Evolutionary conservation across 1,140 invertebrate genomes (phyloP), one percentile per base, ranked within the genome.

Genomic region (Drosophila navojoa): DNA sequence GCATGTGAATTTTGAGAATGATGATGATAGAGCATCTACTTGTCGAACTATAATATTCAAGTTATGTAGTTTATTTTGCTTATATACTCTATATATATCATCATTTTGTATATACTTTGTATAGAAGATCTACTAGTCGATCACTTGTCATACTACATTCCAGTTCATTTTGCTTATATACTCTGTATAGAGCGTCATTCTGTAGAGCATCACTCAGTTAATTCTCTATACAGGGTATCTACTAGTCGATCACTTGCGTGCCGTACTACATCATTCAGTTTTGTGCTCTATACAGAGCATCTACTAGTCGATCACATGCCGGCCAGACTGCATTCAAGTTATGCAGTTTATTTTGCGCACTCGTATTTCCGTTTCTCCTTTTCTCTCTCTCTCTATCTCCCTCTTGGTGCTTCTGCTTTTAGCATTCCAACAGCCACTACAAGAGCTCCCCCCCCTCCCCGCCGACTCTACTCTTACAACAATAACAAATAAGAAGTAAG

Each of bases 101-200:
- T n/a, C n/a, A 19, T 19, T 19, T 19, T 19, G 19, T 19, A 19
- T 19, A 19, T 19, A 2, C 19, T 19, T 2, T 19, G 2, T 5
- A 3, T 5, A 52, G 38, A 27, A 53, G n/a, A 58, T 52, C 38
- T 27, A 9, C 2, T 5, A 13, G 49, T 59, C 63, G 47, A 16
- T 19, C 22, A 47, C 9, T 5, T 52, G 7, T n/a, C 4, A 6
- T 9, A n/a, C n/a, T 29, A 22, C 38, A 42, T 40, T 40, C 57
- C 71, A 73, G 62, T 58, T 58, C 70, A 59, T 57, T 69, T 70
- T 70, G 57, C 42, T n/a, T n/a, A n/a, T n/a, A n/a, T n/a, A n/a
- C n/a, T n/a, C n/a, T n/a, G n/a, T n/a, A n/a, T n/a, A n/a, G n/a
- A n/a, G n/a, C n/a, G n/a, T n/a, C n/a, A n/a, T n/a, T n/a, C n/a